These are phyloP conservation scores for Campaea margaritaria DNA, from an alignment of 2,888 invertebrate species.

Conservation along the genomic window DNA sequence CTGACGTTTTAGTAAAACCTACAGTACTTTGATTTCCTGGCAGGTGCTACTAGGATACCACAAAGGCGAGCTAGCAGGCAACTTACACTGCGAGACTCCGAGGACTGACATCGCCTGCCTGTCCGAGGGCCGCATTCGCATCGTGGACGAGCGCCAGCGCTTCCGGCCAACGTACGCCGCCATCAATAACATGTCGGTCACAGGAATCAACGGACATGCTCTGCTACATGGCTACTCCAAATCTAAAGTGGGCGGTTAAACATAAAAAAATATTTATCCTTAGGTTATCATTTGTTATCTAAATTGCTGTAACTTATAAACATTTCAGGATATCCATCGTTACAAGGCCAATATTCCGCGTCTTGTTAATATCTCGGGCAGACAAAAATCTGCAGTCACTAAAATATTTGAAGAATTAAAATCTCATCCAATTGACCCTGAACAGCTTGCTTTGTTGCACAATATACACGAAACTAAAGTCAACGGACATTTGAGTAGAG, in stretches of 20 bases:
- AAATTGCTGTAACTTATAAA: background rate
- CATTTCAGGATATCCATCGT: conserved; percentile 30
- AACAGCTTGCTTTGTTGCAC: conserved; percentile 74
- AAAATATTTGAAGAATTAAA: conserved; percentile 56
- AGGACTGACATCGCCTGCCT: conserved; percentile 75
- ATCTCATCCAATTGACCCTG: conserved; percentile 63
- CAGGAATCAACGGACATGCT: conserved; percentile 57
- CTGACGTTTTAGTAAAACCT: background rate
- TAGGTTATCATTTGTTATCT: too few species aligned
- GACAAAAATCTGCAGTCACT: conserved; percentile 74
- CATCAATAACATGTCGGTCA: conserved; percentile 60
- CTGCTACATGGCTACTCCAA: conserved; percentile 24
- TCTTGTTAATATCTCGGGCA: conserved; percentile 81
- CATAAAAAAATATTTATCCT: background rate
- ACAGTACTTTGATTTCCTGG: conserved; percentile 6
- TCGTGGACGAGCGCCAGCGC: conserved; percentile 84
- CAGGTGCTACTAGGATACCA: conserved; percentile 87
- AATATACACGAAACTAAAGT: conserved; percentile 70
- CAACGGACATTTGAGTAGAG: conserved; percentile 83
- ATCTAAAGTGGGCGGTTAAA: conserved; percentile 52
- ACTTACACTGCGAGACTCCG: conserved; percentile 87
- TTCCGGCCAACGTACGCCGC: conserved; percentile 81
- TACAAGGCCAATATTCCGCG: conserved; percentile 66
- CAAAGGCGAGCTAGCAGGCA: conserved; percentile 87
- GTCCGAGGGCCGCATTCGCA: conserved; percentile 77